Evolutionary conservation across 1,140 invertebrate genomes (phyloP), one percentile per base, ranked within the genome.

Genomic region (Cephus cinctus): DNA sequence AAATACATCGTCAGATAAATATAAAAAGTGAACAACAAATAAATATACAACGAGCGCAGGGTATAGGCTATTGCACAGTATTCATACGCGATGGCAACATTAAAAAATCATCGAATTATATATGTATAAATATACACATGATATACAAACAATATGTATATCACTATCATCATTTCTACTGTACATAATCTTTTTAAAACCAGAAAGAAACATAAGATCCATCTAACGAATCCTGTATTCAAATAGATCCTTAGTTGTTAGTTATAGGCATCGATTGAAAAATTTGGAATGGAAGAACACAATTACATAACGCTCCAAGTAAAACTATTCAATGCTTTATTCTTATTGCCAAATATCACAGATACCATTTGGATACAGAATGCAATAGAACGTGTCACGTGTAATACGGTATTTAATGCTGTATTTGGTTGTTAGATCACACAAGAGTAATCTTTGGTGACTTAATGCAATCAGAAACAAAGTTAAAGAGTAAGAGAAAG

Each of bases 331-430:
- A 40, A 43, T 49, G 47, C 25, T 44, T 56, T 47, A 50, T 47
- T 48, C 8, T 40, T 31, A 53, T 39, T 19, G 35, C 42, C 51
- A 55, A 48, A 50, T 57, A 57, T 57, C 47, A 52, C 58, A 56
- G 52, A 47, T 42, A 50, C 44, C 35, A 56, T 59, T 61, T 59
- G 50, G 30, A 59, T 66, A 61, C 57, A 68, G 54, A 62, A 61
- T 50, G 52, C 50, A 56, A 44, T 39, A 32, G 23, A 35, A 40
- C 30, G 22, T 48, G 38, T 32, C 5, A 43, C 32, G 32, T 52
- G 47, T 52, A 59, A 55, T 57, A 16, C 40, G 38, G 40, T 45
- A 47, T 36, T 50, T 16, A 41, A 44, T 36, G 30, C 38, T 54
- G 32, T 44, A 36, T 35, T 43, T 31, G 20, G 21, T 45, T 42